phyloP scores from a whole-genome alignment of 2,113 vertebrate genomes.

The Cyphomyrus discorhynchus region DNA sequence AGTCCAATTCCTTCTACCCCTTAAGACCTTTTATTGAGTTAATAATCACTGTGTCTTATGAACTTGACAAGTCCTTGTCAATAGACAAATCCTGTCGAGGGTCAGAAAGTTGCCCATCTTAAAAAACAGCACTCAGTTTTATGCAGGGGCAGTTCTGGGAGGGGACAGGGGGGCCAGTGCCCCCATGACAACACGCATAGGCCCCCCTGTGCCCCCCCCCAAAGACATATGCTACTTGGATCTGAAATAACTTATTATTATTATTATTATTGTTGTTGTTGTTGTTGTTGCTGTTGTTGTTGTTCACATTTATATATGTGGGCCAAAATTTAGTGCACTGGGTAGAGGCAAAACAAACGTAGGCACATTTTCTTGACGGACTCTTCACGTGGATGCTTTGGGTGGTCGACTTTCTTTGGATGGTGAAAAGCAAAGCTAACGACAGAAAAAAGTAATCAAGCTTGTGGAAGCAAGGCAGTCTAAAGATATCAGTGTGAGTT shows the following conservation, averaged over 20 bases:
- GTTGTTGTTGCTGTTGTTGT: background rate
- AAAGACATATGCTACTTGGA: background rate
- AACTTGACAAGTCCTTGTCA: background rate
- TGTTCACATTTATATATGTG: background rate
- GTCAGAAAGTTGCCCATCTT: background rate
- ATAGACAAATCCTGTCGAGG: background rate
- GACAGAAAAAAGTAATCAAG: background rate
- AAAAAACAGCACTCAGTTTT: background rate
- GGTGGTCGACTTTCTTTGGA: background rate
- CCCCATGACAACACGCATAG: background rate
- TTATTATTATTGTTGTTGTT: background rate
- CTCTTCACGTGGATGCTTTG: too few species aligned
- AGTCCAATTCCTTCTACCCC: background rate
- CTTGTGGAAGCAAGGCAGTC: background rate
- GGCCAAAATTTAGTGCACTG: background rate
- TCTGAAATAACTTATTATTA: background rate
- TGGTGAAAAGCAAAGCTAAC: background rate
- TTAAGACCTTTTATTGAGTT: background rate
- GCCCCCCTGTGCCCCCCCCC: background rate
- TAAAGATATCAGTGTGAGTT: background rate
- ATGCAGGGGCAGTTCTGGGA: background rate
- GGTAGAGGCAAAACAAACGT: background rate
- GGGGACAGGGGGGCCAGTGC: background rate
- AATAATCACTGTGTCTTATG: background rate
- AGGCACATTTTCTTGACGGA: background rate